Conservation (phyloP, 2,888 invertebrate genomes). For the Platerodrilus igneus region DNA sequence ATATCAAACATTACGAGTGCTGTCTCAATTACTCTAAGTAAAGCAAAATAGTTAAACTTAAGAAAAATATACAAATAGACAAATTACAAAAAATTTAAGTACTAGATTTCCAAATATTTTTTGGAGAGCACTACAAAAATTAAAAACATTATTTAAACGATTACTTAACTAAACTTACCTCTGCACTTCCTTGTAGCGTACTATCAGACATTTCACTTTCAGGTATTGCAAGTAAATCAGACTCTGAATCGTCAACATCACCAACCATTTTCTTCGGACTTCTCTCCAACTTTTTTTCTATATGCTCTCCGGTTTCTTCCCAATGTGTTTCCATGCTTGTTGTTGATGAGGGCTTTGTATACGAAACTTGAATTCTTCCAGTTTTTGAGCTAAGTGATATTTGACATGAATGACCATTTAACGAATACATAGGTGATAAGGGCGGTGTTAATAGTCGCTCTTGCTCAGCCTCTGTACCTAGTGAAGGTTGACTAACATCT, state of each 20-base stretch:
- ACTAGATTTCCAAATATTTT: too few species aligned
- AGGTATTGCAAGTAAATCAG: conserved; percentile 83
- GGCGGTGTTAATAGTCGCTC: conserved; percentile 54
- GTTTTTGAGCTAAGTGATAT: conserved; percentile 45
- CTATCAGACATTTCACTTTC: conserved; percentile 86
- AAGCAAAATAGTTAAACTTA: too few species aligned
- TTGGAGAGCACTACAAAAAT: too few species aligned
- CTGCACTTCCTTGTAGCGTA: conserved; percentile 69
- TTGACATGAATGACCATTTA: conserved; percentile 52
- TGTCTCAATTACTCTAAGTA: too few species aligned
- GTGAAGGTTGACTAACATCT: conserved; percentile 74
- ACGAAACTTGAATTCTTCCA: conserved; percentile 45
- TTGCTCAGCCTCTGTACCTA: conserved; percentile 64
- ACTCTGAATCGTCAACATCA: conserved; percentile 83
- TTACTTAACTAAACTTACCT: too few species aligned
- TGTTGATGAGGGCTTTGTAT: conserved; percentile 45
- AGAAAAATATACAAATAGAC: too few species aligned
- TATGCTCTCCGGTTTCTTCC: conserved; percentile 58
- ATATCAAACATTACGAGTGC: too few species aligned
- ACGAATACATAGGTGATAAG: conserved; percentile 59
- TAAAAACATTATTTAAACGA: too few species aligned
- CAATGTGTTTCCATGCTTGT: conserved; percentile 63
- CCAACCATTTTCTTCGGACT: conserved; percentile 29
- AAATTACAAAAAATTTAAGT: too few species aligned
- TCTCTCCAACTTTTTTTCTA: conserved; percentile 38